Evolutionary conservation across 2,888 invertebrate species (phyloP).

Genomic region (Ormyrus rosae): DNA sequence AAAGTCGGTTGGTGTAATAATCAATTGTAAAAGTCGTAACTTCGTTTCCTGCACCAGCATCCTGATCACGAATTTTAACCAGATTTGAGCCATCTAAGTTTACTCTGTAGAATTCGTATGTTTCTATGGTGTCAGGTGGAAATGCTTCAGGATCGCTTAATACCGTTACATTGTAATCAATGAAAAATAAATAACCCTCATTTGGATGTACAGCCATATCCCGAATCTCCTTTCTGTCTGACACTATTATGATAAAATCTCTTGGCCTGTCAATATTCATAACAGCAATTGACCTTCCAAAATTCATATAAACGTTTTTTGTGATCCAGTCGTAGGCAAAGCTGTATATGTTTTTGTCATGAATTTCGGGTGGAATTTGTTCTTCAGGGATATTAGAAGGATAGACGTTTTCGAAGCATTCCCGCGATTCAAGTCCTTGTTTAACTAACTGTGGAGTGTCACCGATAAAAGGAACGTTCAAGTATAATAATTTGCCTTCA

Average conservation of each 20-base stretch:
- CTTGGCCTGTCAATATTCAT: neutral
- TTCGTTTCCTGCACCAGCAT: neutral
- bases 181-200: constrained; percentile 11
- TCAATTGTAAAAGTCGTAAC: constrained; percentile 12
- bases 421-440: neutral
- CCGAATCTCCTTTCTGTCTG: neutral
- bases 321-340: constrained; percentile 17
- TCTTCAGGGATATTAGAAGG: neutral
- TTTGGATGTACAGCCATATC: constrained; percentile 8
- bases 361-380: too few species aligned
- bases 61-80: neutral
- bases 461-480: neutral
- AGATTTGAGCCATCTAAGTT: constrained; percentile 14
- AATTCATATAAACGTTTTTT: constrained; percentile 9
- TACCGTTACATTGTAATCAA: neutral
- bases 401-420: neutral
- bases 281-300: neutral
- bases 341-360: neutral
- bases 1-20: constrained; percentile 15
- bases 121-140: neutral
- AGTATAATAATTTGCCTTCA: too few species aligned
- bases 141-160: too few species aligned
- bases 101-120: constrained; percentile 1
- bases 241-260: neutral
- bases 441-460: neutral